Conservation (phyloP, 2,797 vertebrate genomes). For the Manis pentadactyla region DNA sequence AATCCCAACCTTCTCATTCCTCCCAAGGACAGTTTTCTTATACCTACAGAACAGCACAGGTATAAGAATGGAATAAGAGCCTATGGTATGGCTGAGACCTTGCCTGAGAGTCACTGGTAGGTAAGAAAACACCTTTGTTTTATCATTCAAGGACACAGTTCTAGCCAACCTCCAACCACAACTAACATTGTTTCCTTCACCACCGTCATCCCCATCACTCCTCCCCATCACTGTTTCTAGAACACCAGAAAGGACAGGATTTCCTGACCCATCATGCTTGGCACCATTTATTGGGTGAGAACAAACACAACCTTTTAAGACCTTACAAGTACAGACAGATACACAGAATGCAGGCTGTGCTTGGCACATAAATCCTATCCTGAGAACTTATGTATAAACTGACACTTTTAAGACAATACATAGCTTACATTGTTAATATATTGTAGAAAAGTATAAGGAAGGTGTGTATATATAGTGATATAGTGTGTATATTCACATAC, state of each 20-base stretch:
- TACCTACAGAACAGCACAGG: not conserved
- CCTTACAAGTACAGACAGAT: slow-evolving; percentile 14
- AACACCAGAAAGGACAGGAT: not conserved
- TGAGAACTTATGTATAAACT: not conserved
- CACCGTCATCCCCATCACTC: not conserved
- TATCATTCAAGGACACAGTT: not conserved
- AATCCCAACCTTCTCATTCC: not conserved
- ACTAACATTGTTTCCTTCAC: not conserved
- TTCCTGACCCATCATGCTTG: not conserved
- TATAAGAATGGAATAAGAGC: not conserved
- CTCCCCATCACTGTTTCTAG: not conserved
- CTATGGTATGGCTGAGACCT: not conserved
- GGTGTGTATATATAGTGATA: not conserved
- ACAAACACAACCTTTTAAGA: not conserved
- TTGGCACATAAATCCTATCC: not conserved
- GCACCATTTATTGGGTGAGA: not conserved
- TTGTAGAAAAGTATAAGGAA: not conserved
- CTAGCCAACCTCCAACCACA: not conserved
- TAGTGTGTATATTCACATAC: not conserved
- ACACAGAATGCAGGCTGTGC: not conserved
- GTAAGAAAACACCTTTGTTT: not conserved
- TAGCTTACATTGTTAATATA: slow-evolving; percentile 19
- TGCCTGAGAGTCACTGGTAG: not conserved
- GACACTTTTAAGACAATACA: not conserved
- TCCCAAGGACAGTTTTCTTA: not conserved